A percentile compares a stretch with the other conserved stretches of the same genome.
Evolutionary conservation across 2,797 vertebrate species (phyloP).

Genomic region (Euphonia xanthogaster): DNA sequence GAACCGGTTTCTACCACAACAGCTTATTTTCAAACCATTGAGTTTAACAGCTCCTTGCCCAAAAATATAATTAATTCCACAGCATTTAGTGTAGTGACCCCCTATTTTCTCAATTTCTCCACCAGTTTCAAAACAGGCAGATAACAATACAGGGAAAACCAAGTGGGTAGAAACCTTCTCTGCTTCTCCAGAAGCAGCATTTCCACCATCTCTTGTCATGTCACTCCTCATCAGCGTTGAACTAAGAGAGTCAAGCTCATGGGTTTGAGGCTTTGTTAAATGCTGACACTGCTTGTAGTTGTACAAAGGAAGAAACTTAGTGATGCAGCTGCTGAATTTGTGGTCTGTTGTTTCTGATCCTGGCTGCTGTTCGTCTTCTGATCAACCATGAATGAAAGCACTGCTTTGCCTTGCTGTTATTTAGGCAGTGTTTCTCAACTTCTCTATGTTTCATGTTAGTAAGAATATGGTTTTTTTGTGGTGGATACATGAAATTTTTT

Average conservation of each 20-base stretch:
- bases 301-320: not conserved
- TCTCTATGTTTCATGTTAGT: fast-evolving
- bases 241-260: not conserved
- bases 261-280: not conserved
- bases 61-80: not conserved
- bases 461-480: not conserved
- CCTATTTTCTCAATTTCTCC: not conserved
- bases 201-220: not conserved
- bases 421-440: not conserved
- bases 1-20: not conserved
- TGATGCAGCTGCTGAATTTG: not conserved
- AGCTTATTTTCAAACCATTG: not conserved
- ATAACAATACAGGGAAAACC: not conserved
- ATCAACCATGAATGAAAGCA: not conserved
- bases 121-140: not conserved
- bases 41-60: not conserved
- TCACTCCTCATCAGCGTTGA: fast-evolving
- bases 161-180: not conserved
- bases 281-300: not conserved
- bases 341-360: not conserved
- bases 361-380: not conserved
- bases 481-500: not conserved
- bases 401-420: not conserved
- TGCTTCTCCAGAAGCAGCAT: not conserved
- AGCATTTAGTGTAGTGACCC: not conserved